These are phyloP conservation scores for Brenthis ino DNA, from an alignment of 2,888 invertebrate genomes.

Conservation along the genomic window DNA sequence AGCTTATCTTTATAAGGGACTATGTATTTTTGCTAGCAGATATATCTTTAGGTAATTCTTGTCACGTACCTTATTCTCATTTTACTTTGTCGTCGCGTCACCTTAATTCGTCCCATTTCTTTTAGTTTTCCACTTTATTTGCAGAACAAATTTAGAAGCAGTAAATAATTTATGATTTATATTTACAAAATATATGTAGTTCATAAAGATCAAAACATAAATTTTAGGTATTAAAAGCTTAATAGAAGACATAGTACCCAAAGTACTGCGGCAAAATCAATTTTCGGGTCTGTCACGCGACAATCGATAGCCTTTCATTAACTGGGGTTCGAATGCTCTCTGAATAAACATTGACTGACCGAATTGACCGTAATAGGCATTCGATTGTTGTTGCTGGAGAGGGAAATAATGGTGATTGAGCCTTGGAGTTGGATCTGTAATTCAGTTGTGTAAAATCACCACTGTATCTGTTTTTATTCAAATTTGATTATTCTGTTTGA, in stretches of 20 bases:
- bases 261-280: constrained; percentile 48
- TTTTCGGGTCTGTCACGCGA: constrained; percentile 60
- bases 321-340: constrained; percentile 51
- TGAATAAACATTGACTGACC: constrained; percentile 66
- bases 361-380: constrained; percentile 64
- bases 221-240: not conserved
- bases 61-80: constrained; percentile 73
- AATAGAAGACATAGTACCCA: not conserved
- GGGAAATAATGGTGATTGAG: constrained; percentile 51
- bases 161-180: constrained; percentile 9
- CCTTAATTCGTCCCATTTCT: constrained; percentile 72
- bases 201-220: not conserved
- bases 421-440: constrained; percentile 36
- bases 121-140: constrained; percentile 2
- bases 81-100: constrained; percentile 68
- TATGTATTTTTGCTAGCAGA: not conserved
- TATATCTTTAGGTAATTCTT: constrained; percentile 50
- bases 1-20: constrained; percentile 4
- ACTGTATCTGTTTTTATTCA: not conserved
- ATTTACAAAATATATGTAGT: not conserved
- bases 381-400: constrained; percentile 57
- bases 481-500: not conserved
- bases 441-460: constrained; percentile 8
- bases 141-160: constrained; percentile 4
- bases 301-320: constrained; percentile 53